These are phyloP conservation scores for Plodia interpunctella DNA, from an alignment of 1,140 invertebrate species.

Conservation along the genomic window DNA sequence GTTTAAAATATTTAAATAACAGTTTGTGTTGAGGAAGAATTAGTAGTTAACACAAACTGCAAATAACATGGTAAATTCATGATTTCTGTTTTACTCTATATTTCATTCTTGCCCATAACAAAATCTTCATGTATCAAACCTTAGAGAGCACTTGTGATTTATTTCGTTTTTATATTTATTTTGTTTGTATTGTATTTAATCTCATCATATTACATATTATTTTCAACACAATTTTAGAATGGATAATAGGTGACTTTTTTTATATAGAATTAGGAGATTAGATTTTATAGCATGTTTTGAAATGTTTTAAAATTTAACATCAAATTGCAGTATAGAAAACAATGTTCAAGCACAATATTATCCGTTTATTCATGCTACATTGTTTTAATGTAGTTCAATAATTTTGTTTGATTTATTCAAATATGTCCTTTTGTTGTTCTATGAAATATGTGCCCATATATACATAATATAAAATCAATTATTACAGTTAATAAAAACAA, in stretches of 20 bases:
- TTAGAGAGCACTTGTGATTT: neutral
- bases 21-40: too few species aligned
- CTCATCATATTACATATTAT: neutral
- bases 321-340: too few species aligned
- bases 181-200: neutral
- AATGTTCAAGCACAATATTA: too few species aligned
- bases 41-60: neutral
- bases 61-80: neutral
- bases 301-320: too few species aligned
- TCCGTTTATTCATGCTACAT: too few species aligned
- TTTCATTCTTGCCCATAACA: neutral
- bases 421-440: too few species aligned
- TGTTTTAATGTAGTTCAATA: too few species aligned
- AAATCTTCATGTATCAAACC: neutral
- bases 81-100: neutral
- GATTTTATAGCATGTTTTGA: too few species aligned
- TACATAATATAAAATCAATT: neutral
- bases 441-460: too few species aligned
- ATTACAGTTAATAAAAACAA: slow-evolving; percentile 4
- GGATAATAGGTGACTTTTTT: neutral
- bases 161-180: neutral
- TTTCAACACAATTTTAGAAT: neutral
- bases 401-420: too few species aligned
- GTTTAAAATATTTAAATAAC: too few species aligned
- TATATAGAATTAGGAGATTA: too few species aligned